These are phyloP conservation scores for Champsocephalus esox DNA, from an alignment of 2,797 vertebrate genomes.

Conservation along the genomic window DNA sequence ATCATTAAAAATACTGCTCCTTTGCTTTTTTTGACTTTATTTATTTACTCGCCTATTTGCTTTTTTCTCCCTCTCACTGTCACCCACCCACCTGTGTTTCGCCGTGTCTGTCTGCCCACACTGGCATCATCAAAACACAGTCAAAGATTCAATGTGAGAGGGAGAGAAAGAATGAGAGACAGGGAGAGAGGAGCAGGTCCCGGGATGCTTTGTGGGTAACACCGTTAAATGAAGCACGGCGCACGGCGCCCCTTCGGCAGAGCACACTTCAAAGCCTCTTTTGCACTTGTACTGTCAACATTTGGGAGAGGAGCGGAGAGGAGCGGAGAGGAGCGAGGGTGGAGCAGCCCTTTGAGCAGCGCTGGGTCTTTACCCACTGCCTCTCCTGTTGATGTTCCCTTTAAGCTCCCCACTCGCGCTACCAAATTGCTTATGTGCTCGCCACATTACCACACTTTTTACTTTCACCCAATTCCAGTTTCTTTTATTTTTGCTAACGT, in stretches of 20 bases:
- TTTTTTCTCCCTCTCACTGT: constrained; percentile 57
- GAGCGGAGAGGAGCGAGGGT: constrained; percentile 79
- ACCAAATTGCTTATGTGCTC: constrained; percentile 83
- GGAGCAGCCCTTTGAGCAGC: constrained; percentile 84
- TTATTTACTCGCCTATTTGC: constrained; percentile 76
- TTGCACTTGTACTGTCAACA: constrained; percentile 88
- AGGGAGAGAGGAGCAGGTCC: constrained; percentile 75
- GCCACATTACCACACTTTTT: constrained; percentile 69
- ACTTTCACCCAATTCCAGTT: constrained; percentile 71
- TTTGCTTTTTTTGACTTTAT: constrained; percentile 68
- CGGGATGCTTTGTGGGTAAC: constrained; percentile 82
- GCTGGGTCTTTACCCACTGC: constrained; percentile 82
- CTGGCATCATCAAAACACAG: constrained; percentile 76
- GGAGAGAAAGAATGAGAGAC: constrained; percentile 50
- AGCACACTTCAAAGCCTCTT: constrained; percentile 86
- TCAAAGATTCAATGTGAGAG: constrained; percentile 62
- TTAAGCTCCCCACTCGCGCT: constrained; percentile 76
- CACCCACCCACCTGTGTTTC: constrained; percentile 52
- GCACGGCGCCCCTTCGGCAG: constrained; percentile 78
- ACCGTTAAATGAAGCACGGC: constrained; percentile 79
- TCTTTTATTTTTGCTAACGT: constrained; percentile 75
- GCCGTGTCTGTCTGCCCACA: constrained; percentile 71
- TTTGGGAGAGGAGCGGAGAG: constrained; percentile 75
- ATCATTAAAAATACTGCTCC: constrained; percentile 80
- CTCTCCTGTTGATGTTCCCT: constrained; percentile 80